Evolutionary conservation across 2,797 vertebrate genomes (phyloP).

Genomic region (Gobionotothen gibberifrons): DNA sequence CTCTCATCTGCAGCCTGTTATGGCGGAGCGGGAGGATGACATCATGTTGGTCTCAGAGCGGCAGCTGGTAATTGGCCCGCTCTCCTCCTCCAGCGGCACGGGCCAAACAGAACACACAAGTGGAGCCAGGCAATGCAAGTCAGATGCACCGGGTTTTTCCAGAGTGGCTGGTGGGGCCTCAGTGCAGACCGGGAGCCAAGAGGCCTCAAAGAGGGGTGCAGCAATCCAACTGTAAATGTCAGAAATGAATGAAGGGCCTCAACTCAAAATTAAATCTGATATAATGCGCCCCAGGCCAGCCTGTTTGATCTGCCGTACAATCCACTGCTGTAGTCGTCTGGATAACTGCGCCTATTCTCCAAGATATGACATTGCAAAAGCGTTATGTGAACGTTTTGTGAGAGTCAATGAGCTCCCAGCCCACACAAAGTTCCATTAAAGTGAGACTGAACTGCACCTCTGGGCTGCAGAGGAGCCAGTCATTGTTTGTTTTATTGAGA

Average conservation of each 20-base stretch:
- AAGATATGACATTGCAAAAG: constrained; percentile 75
- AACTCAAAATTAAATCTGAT: constrained; percentile 83
- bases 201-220: constrained; percentile 79
- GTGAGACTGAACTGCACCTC: constrained; percentile 65
- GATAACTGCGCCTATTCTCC: constrained; percentile 73
- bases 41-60: constrained; percentile 82
- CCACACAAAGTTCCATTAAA: constrained; percentile 82
- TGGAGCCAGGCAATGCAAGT: constrained; percentile 85
- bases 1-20: constrained; percentile 87
- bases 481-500: constrained; percentile 65
- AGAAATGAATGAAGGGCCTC: constrained; percentile 88
- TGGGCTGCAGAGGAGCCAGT: constrained; percentile 57
- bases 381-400: constrained; percentile 66
- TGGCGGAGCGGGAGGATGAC: constrained; percentile 78
- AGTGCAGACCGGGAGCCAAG: constrained; percentile 76
- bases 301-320: constrained; percentile 81
- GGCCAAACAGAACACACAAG: constrained; percentile 88
- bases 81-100: constrained; percentile 79
- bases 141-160: constrained; percentile 87
- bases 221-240: constrained; percentile 85
- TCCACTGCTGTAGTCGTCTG: constrained; percentile 66
- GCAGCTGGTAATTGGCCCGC: constrained; percentile 83
- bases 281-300: constrained; percentile 70
- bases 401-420: constrained; percentile 66
- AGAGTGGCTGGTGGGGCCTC: constrained; percentile 82